Conservation (phyloP, 2,797 vertebrate species). For the Catostomus latipinnis region DNA sequence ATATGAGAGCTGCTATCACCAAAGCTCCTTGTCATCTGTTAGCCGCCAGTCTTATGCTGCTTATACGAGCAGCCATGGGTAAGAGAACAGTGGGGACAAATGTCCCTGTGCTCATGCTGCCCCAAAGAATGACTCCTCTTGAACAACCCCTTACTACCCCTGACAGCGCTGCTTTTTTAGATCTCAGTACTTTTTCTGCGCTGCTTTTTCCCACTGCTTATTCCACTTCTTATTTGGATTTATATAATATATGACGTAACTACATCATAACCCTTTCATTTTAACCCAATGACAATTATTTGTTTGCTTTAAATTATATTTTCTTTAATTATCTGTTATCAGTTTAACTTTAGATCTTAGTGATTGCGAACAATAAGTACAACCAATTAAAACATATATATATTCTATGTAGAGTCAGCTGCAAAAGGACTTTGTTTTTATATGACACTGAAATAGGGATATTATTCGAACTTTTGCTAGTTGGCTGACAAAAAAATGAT, state of each 20-base stretch:
- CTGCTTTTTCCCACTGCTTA: constrained; percentile 8
- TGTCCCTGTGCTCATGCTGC: constrained; percentile 33
- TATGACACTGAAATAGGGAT: neutral
- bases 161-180: constrained; percentile 25
- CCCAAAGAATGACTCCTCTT: constrained; percentile 32
- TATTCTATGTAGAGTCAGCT: neutral
- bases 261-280: constrained; percentile 20
- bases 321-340: constrained; percentile 14
- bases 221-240: neutral
- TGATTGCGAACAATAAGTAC: neutral
- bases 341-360: constrained; percentile 9
- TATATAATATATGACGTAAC: neutral
- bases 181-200: neutral
- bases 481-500: neutral
- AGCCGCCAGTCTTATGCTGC: constrained; percentile 83
- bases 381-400: neutral
- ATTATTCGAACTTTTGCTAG: neutral
- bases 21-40: constrained; percentile 78
- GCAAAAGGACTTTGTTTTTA: neutral
- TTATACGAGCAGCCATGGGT: constrained; percentile 80
- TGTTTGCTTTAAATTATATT: neutral
- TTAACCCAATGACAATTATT: neutral
- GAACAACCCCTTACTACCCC: constrained; percentile 9
- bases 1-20: constrained; percentile 83
- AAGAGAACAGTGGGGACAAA: constrained; percentile 67